Conservation (phyloP, 2,888 invertebrate species). For the Yponomeuta sedellus region DNA sequence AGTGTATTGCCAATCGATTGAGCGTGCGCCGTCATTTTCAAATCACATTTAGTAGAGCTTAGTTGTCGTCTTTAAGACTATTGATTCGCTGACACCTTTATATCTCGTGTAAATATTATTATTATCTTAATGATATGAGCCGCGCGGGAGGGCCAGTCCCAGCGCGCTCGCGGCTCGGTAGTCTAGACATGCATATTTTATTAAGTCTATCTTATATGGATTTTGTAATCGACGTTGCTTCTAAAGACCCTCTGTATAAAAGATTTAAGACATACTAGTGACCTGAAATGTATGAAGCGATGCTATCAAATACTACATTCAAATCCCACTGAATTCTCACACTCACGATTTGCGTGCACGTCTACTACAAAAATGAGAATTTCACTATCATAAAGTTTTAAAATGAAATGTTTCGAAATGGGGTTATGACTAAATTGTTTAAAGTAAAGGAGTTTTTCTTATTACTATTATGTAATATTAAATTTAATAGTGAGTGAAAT, state of each 20-base stretch:
- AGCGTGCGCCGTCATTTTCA: slow-evolving; percentile 59
- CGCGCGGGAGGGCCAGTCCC: slow-evolving; percentile 30
- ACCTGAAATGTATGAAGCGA: slow-evolving; percentile 72
- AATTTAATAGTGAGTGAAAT: slow-evolving; percentile 76
- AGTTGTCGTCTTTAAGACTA: slow-evolving; percentile 70
- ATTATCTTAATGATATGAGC: slow-evolving; percentile 70
- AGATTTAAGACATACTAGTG: slow-evolving; percentile 74
- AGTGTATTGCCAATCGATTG: slow-evolving; percentile 25
- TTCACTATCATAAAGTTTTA: slow-evolving; percentile 35
- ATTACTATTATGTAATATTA: slow-evolving; percentile 74
- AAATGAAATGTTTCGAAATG: slow-evolving; percentile 61
- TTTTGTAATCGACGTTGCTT: slow-evolving; percentile 76
- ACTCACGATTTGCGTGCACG: slow-evolving; percentile 70
- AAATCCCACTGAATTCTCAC: slow-evolving; percentile 72
- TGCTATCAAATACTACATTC: slow-evolving; percentile 48
- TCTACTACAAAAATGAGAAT: slow-evolving; percentile 59
- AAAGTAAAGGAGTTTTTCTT: slow-evolving; percentile 63
- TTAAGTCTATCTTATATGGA: slow-evolving; percentile 74
- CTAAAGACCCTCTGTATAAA: slow-evolving; percentile 74
- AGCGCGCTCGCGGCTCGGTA: slow-evolving; percentile 40
- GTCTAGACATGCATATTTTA: slow-evolving; percentile 75
- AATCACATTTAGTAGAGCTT: slow-evolving; percentile 74
- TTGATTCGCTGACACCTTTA: slow-evolving; percentile 71
- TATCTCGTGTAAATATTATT: slow-evolving; percentile 74
- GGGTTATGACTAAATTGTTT: slow-evolving; percentile 73